Conservation (phyloP, 2,888 invertebrate species). For the Tenthredo mesomela region DNA sequence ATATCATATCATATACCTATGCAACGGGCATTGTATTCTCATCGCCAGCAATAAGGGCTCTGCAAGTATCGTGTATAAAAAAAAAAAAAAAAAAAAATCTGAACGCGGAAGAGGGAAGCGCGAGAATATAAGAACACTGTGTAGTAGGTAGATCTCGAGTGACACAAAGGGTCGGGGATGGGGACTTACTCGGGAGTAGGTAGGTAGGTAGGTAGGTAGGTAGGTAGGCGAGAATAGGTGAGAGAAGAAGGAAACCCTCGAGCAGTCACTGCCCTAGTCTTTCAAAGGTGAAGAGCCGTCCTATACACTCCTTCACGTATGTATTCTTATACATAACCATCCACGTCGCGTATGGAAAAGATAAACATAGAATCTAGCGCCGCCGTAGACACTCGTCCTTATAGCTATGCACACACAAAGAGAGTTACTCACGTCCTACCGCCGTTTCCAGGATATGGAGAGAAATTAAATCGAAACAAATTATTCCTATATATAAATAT, state of each 20-base stretch:
- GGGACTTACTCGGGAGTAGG: slow-evolving; percentile 12
- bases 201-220: neutral
- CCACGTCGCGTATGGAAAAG: neutral
- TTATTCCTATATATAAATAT: too few species aligned
- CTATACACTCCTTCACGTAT: neutral
- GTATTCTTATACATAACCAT: neutral
- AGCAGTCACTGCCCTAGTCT: slow-evolving; percentile 46
- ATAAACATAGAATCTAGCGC: neutral
- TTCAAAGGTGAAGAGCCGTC: slow-evolving; percentile 25
- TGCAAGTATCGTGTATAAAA: neutral
- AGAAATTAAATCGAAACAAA: neutral
- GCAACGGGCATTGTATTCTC: slow-evolving; percentile 23
- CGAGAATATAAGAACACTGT: slow-evolving; percentile 31
- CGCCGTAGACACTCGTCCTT: neutral
- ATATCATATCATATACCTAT: neutral
- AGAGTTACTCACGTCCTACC: neutral
- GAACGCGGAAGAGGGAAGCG: slow-evolving; percentile 13
- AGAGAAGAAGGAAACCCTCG: slow-evolving; percentile 37
- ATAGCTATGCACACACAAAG: neutral
- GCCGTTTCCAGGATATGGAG: neutral
- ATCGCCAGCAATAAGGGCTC: neutral
- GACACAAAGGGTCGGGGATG: slow-evolving; percentile 21
- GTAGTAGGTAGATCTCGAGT: slow-evolving; percentile 31
- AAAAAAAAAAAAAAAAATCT: too few species aligned
- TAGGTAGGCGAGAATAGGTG: slow-evolving; percentile 42